Percentiles rank a stretch among this genome's conserved stretches.
These are phyloP conservation scores for Porites evermanni DNA, from an alignment of 92 coral and sea anemone genomes.

Conservation along the genomic window DNA sequence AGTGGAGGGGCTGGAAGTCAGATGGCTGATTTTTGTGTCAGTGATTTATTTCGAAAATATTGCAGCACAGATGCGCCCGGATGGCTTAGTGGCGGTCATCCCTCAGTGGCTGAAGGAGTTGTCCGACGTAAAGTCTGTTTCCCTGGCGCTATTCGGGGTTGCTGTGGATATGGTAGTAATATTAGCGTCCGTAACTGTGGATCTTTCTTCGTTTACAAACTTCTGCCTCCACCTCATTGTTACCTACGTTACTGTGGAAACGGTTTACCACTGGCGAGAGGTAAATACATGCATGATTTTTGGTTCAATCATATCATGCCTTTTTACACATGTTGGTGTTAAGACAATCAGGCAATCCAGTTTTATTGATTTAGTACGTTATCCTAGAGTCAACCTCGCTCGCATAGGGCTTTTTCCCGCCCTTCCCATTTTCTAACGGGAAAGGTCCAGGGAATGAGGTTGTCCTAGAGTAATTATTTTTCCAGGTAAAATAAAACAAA, in stretches of 20 bases:
- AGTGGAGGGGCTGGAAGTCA: slow-evolving; percentile 8
- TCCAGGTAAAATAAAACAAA: too few species aligned
- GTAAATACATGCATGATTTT: background rate
- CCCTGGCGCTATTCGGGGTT: too few species aligned
- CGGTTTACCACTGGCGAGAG: slow-evolving; percentile 9
- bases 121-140: slow-evolving; percentile 21
- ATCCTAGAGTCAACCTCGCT: too few species aligned
- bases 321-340: too few species aligned
- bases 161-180: background rate
- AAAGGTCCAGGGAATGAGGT: too few species aligned
- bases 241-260: slow-evolving; percentile 10
- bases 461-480: too few species aligned
- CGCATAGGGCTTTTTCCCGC: too few species aligned
- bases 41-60: background rate
- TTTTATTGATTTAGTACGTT: too few species aligned
- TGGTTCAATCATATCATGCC: background rate
- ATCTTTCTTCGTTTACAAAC: slow-evolving; percentile 7
- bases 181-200: slow-evolving; percentile 18
- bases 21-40: slow-evolving; percentile 2
- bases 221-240: background rate
- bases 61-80: slow-evolving; percentile 7
- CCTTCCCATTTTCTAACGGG: too few species aligned
- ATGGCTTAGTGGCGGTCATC: slow-evolving; percentile 7
- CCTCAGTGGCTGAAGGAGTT: slow-evolving; percentile 10
- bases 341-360: too few species aligned